These are phyloP conservation scores for Gymnothorax reevesii DNA, from an alignment of 2,797 vertebrate species.

Conservation along the genomic window DNA sequence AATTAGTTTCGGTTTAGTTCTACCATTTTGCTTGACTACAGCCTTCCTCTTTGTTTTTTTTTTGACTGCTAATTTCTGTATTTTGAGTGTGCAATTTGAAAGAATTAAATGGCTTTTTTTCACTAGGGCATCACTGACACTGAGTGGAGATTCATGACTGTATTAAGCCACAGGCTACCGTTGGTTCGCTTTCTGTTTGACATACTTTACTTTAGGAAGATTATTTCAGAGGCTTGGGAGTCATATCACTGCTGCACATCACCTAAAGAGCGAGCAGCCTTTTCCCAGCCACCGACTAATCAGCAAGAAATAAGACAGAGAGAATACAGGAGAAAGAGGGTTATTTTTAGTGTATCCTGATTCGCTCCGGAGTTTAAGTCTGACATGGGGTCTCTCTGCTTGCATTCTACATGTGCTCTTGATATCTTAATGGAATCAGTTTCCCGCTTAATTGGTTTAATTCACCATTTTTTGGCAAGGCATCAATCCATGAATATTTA, in stretches of 20 bases:
- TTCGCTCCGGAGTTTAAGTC: not conserved
- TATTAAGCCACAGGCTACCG: slow-evolving; percentile 44
- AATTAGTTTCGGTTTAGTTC: slow-evolving; percentile 46
- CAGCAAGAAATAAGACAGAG: not conserved
- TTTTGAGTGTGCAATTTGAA: slow-evolving; percentile 52
- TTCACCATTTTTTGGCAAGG: slow-evolving; percentile 16
- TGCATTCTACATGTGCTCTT: slow-evolving; percentile 17
- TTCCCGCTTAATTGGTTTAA: slow-evolving; percentile 22
- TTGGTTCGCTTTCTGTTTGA: slow-evolving; percentile 47
- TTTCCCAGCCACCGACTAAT: slow-evolving; percentile 13
- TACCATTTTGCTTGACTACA: slow-evolving; percentile 28
- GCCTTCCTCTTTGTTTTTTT: slow-evolving; percentile 34
- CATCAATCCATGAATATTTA: slow-evolving; percentile 5
- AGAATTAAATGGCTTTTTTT: slow-evolving; percentile 45
- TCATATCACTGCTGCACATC: slow-evolving; percentile 48
- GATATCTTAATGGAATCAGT: slow-evolving; percentile 29
- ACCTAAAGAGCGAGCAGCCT: slow-evolving; percentile 42
- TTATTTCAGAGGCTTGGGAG: slow-evolving; percentile 45
- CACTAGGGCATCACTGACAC: slow-evolving; percentile 48
- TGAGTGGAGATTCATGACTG: slow-evolving; percentile 49
- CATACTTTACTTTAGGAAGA: slow-evolving; percentile 47
- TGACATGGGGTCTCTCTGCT: not conserved
- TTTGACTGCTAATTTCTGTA: slow-evolving; percentile 44
- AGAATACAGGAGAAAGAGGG: not conserved
- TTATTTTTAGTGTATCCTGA: slow-evolving; percentile 21